phyloP scores from a whole-genome alignment of 2,113 vertebrate species.

The Chamaea fasciata region DNA sequence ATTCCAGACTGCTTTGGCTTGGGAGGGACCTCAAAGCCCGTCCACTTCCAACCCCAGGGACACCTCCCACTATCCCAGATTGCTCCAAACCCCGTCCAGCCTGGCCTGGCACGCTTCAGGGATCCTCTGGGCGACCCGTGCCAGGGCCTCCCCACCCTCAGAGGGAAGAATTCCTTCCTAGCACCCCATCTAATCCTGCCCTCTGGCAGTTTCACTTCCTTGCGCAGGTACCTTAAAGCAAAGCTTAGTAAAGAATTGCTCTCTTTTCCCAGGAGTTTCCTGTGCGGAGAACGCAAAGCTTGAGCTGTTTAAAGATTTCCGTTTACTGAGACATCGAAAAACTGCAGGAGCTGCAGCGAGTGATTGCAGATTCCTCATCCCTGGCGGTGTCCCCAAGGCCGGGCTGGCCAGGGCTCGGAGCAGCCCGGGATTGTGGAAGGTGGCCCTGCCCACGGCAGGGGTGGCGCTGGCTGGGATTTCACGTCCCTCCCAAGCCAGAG shows the following conservation, averaged over 20 bases:
- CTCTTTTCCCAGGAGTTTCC: not conserved
- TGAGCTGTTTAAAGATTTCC: not conserved
- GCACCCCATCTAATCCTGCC: not conserved
- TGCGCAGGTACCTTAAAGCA: not conserved
- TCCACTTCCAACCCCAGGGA: not conserved
- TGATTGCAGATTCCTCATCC: not conserved
- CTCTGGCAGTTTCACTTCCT: not conserved
- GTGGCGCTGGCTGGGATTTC: rapidly evolving
- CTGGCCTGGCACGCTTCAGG: not conserved
- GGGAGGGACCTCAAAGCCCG: not conserved
- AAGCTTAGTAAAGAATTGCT: not conserved
- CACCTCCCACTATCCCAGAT: rapidly evolving
- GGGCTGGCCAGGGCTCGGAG: not conserved
- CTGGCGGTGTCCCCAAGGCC: not conserved
- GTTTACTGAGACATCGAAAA: not conserved
- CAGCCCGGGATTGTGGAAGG: rapidly evolving
- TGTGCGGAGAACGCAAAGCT: not conserved
- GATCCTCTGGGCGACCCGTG: not conserved
- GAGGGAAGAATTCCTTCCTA: not conserved
- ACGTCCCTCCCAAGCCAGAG: not conserved
- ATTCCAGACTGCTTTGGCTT: not conserved
- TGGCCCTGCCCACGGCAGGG: not conserved
- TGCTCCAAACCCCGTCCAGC: rapidly evolving
- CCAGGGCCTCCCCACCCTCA: not conserved
- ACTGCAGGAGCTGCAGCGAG: not conserved